These are phyloP conservation scores for Acromyrmex heyeri DNA, from an alignment of 1,140 invertebrate species.

Conservation along the genomic window DNA sequence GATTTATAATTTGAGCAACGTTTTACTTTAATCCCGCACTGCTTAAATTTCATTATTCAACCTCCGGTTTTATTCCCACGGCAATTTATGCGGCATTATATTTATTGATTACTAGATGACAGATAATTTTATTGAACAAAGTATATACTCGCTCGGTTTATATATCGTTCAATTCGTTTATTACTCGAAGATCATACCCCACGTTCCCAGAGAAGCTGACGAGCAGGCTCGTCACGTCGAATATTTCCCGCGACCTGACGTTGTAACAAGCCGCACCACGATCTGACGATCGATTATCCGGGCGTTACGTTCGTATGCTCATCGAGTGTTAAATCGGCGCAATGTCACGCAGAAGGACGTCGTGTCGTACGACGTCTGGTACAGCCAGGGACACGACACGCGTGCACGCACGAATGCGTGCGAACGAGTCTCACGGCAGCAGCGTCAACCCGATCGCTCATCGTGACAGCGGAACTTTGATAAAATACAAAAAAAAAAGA, in stretches of 20 bases:
- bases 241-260: conserved; percentile 42
- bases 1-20: conserved; percentile 19
- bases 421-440: conserved; percentile 1
- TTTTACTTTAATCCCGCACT: background rate
- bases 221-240: conserved; percentile 32
- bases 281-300: conserved; percentile 52
- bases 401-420: conserved; percentile 29
- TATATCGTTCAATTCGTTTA: conserved; percentile 17
- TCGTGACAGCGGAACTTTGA: conserved; percentile 24
- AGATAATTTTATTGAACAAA: conserved; percentile 43
- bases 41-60: too few species aligned
- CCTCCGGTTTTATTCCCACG: conserved; percentile 17
- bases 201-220: conserved; percentile 40
- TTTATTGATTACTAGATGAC: conserved; percentile 41
- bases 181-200: conserved; percentile 21
- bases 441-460: background rate
- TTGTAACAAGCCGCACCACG: conserved; percentile 13
- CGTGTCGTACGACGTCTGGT: conserved; percentile 27
- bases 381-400: background rate
- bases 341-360: conserved; percentile 46
- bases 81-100: background rate
- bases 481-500: conserved; percentile 10
- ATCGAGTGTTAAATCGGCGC: conserved; percentile 54
- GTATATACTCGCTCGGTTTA: background rate
- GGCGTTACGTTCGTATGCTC: conserved; percentile 39